phyloP scores from a whole-genome alignment of 64 coral and sea anemone genomes.

The Astreopora myriophthalma region DNA sequence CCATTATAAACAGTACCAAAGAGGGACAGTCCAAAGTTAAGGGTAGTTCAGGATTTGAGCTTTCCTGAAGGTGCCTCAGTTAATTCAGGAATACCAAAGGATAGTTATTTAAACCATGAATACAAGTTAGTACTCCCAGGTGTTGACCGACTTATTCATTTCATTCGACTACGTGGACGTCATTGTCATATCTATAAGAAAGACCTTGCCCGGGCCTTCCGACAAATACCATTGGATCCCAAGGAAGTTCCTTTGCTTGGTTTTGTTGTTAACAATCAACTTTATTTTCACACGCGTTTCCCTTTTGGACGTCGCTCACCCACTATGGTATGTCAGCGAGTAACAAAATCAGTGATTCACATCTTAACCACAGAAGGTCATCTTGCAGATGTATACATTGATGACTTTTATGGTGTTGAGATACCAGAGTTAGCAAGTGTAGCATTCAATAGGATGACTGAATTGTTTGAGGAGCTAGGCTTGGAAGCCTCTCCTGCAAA shows the following conservation, averaged over 20 bases:
- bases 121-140: background rate
- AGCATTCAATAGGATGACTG: background rate
- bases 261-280: too few relatives aligned
- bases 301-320: background rate
- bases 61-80: conserved; percentile 24
- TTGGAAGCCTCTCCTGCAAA: conserved; percentile 6
- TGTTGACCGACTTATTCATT: background rate
- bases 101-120: background rate
- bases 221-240: conserved; percentile 25
- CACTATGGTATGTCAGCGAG: conserved; percentile 8
- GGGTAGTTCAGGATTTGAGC: conserved; percentile 33
- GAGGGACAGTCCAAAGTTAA: background rate
- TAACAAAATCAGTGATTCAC: background rate
- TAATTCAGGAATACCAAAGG: too few relatives aligned
- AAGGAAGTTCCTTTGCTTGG: conserved; percentile 5
- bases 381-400: background rate
- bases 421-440: background rate
- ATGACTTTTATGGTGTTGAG: conserved; percentile 30
- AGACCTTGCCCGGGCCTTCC: background rate
- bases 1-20: conserved; percentile 28
- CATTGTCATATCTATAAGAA: conserved; percentile 18
- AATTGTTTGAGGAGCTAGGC: conserved; percentile 3
- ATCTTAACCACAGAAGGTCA: conserved; percentile 19
- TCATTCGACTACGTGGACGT: background rate
- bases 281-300: background rate